A percentile compares a stretch with the other conserved stretches of the same genome.
These are phyloP conservation scores for Tinamus major DNA, from an alignment of 2,797 vertebrate species.

Conservation along the genomic window DNA sequence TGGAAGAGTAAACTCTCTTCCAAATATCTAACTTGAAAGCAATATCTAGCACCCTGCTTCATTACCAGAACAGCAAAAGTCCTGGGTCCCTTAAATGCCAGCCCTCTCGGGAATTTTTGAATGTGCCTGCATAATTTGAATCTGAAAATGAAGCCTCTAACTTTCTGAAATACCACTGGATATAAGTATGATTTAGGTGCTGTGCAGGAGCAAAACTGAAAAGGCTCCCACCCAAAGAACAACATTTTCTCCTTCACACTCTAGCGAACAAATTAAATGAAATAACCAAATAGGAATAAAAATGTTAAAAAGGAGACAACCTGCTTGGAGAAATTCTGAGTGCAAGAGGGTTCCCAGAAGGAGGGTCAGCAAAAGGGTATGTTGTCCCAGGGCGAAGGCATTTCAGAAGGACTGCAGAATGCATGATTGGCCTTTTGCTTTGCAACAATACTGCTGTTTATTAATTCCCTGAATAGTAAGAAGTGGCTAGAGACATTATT, in stretches of 20 bases:
- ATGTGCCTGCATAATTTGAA: neutral
- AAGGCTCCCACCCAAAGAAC: neutral
- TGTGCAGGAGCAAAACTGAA: neutral
- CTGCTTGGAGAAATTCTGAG: neutral
- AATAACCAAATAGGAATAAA: neutral
- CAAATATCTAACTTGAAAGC: neutral
- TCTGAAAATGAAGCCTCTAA: neutral
- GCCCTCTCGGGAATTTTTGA: neutral
- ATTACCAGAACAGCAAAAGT: neutral
- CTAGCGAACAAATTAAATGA: slow-evolving; percentile 11
- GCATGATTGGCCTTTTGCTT: slow-evolving; percentile 21
- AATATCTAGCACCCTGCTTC: neutral
- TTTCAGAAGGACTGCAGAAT: slow-evolving; percentile 45
- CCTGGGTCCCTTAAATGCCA: neutral
- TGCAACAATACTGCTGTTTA: slow-evolving; percentile 35
- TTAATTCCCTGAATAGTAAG: slow-evolving; percentile 58
- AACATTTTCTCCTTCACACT: slow-evolving; percentile 47
- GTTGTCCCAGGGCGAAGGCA: neutral
- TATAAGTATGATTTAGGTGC: neutral
- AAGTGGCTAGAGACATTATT: slow-evolving; percentile 41
- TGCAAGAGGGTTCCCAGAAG: slow-evolving; percentile 53
- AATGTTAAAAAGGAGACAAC: slow-evolving; percentile 40
- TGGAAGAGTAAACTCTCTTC: neutral
- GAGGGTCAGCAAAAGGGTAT: slow-evolving; percentile 31
- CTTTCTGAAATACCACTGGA: neutral